Percentiles rank a stretch among this genome's conserved stretches.
These are phyloP conservation scores for Rhamnusium bicolor DNA, from an alignment of 2,888 invertebrate genomes.

Conservation along the genomic window DNA sequence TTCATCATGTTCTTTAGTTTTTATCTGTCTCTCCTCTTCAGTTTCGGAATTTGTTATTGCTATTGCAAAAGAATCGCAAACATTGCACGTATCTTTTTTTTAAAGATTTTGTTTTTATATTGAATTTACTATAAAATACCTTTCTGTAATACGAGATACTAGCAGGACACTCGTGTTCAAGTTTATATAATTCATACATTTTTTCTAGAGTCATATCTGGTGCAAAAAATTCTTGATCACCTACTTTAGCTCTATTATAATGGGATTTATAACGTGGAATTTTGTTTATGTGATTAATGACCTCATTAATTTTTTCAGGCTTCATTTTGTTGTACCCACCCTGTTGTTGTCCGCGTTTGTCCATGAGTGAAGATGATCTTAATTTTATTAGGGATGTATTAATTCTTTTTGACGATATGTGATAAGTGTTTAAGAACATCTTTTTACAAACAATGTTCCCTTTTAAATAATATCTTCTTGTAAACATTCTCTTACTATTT, in stretches of 20 bases:
- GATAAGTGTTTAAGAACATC: background rate
- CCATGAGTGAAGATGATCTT: background rate
- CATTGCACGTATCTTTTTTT: background rate
- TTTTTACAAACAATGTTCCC: too few species aligned
- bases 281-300: too few species aligned
- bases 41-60: background rate
- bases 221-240: background rate
- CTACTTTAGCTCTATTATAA: background rate
- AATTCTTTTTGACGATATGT: background rate
- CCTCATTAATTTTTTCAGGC: background rate
- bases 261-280: background rate
- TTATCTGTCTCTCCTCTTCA: background rate
- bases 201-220: too few species aligned
- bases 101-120: background rate
- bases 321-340: background rate
- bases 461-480: too few species aligned
- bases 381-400: background rate
- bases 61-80: background rate
- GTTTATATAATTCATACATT: too few species aligned
- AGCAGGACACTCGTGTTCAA: background rate
- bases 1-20: background rate
- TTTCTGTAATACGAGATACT: background rate
- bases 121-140: background rate
- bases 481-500: too few species aligned
- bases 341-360: background rate